Evolutionary conservation across 2,888 invertebrate genomes (phyloP).

Genomic region (Celastrina argiolus): DNA sequence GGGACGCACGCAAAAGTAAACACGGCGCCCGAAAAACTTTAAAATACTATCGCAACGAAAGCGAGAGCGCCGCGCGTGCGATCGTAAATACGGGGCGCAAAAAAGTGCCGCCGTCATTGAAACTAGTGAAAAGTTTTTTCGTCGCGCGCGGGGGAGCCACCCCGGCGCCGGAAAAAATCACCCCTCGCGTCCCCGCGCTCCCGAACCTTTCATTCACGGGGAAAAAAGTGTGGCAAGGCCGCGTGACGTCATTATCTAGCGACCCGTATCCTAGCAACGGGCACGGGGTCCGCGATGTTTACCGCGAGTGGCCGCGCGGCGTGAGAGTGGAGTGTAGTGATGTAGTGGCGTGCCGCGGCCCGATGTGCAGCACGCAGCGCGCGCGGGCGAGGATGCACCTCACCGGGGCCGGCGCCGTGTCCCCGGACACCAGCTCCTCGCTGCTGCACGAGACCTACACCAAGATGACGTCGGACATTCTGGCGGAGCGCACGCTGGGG

Average conservation of each 20-base stretch:
- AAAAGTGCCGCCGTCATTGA: conserved; percentile 74
- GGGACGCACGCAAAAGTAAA: conserved; percentile 25
- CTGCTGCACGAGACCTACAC: conserved; percentile 89
- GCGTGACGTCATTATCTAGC: conserved; percentile 77
- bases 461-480: conserved; percentile 93
- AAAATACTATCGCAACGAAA: conserved; percentile 44
- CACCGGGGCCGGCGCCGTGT: conserved; percentile 78
- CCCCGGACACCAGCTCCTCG: conserved; percentile 84
- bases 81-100: conserved; percentile 72
- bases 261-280: conserved; percentile 48
- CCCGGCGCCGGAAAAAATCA: conserved; percentile 73
- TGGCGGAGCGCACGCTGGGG: conserved; percentile 91
- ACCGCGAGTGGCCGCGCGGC: conserved; percentile 49
- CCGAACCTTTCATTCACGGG: conserved; percentile 81
- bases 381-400: conserved; percentile 76
- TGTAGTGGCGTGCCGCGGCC: conserved; percentile 45
- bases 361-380: conserved; percentile 75
- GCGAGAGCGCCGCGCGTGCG: conserved; percentile 44
- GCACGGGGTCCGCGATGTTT: conserved; percentile 32
- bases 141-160: conserved; percentile 68
- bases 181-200: conserved; percentile 71
- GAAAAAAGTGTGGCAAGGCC: conserved; percentile 80
- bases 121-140: conserved; percentile 76
- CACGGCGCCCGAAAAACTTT: conserved; percentile 36
- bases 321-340: conserved; percentile 50